Evolutionary conservation across 2,113 vertebrate genomes (phyloP).

Genomic region (Mugil cephalus): DNA sequence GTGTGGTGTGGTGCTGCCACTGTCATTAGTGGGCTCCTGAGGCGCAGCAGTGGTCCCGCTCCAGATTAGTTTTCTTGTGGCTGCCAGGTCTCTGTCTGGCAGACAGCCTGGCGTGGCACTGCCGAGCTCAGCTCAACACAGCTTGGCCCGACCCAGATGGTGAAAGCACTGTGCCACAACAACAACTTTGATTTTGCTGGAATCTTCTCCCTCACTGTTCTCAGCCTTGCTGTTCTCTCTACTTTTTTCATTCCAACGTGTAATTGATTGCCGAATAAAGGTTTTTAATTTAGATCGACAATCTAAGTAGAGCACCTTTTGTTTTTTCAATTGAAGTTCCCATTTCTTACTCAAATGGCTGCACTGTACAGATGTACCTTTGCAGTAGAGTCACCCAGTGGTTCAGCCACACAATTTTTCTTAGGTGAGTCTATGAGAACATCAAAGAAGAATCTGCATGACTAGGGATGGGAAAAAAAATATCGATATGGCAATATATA

Average conservation of each 20-base stretch:
- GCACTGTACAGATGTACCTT: conserved; percentile 14
- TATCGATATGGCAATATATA: too few species aligned
- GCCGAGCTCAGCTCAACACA: conserved; percentile 74
- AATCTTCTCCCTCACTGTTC: conserved; percentile 47
- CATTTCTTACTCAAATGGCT: conserved; percentile 13
- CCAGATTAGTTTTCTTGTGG: conserved; percentile 80
- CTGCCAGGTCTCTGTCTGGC: conserved; percentile 83
- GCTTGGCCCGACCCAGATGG: conserved; percentile 81
- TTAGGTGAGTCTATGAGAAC: conserved; percentile 20
- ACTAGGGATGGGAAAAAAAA: too few species aligned
- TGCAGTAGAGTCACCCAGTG: neutral
- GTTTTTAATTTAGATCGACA: conserved; percentile 53
- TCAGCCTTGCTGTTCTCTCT: conserved; percentile 43
- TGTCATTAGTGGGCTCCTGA: conserved; percentile 84
- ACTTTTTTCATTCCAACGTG: conserved; percentile 41
- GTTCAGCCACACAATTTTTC: neutral
- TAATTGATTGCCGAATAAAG: conserved; percentile 58
- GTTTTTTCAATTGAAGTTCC: conserved; percentile 14
- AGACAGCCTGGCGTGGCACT: conserved; percentile 73
- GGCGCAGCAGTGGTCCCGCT: conserved; percentile 81
- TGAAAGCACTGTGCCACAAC: conserved; percentile 75
- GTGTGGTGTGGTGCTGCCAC: conserved; percentile 68
- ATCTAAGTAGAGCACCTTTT: conserved; percentile 33
- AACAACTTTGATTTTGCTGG: conserved; percentile 75
- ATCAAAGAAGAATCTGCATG: too few species aligned